Evolutionary conservation across 2,888 invertebrate genomes (phyloP).

Genomic region (Morpho achilles): DNA sequence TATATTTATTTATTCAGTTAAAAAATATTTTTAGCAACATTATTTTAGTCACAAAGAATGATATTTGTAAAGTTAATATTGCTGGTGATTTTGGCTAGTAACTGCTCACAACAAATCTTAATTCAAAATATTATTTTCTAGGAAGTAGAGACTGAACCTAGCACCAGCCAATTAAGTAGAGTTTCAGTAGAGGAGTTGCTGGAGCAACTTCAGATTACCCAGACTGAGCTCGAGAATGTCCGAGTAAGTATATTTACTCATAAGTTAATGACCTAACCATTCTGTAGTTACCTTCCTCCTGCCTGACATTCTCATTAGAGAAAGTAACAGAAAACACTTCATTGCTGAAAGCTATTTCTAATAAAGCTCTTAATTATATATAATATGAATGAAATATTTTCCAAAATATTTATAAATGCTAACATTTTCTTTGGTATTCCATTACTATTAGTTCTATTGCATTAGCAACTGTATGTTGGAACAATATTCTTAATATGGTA

Average conservation of each 20-base stretch:
- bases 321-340: neutral
- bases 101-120: too few relatives aligned
- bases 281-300: constrained; percentile 9
- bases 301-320: constrained; percentile 14
- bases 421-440: constrained; percentile 30
- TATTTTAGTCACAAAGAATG: too few relatives aligned
- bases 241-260: constrained; percentile 80
- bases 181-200: constrained; percentile 90
- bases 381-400: constrained; percentile 11
- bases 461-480: neutral
- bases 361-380: constrained; percentile 6
- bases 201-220: constrained; percentile 90
- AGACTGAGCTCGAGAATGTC: constrained; percentile 91
- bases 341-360: constrained; percentile 15
- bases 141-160: constrained; percentile 59
- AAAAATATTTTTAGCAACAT: too few relatives aligned
- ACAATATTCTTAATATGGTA: neutral
- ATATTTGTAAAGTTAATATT: too few relatives aligned
- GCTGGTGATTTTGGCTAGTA: too few relatives aligned
- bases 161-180: constrained; percentile 81
- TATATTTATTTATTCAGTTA: too few relatives aligned
- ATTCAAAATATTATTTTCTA: constrained; percentile 31
- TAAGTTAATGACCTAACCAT: neutral
- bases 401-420: constrained; percentile 20
- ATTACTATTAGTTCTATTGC: constrained; percentile 1